Evolutionary conservation across 2,113 vertebrate genomes (phyloP), one percentile per base, ranked within the genome.

Genomic region (Caranx melampygus): DNA sequence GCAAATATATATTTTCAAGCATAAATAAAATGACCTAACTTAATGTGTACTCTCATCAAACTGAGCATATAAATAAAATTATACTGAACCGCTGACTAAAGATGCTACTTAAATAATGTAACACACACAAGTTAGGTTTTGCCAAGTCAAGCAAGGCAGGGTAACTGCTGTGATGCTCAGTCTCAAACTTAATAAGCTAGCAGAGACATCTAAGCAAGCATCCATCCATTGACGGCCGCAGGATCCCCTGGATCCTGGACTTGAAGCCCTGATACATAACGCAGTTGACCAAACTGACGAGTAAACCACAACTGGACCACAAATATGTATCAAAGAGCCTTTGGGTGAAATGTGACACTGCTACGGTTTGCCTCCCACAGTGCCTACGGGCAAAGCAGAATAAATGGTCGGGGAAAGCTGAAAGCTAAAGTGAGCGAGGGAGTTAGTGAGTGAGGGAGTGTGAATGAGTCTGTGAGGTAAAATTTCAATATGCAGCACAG

Each of bases 301-400:
- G 78, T 57, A 51, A 86, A 92, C 92, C 91, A 81, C 91, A 92
- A 87, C 84, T 78, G 78, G 80, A 88, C 92, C 93, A 72, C 93
- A 92, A 72, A 60, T 64, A 78, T 74, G 84, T 68, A 85, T 88
- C 75, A 79, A 71, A 79, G 80, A 59, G 86, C 73, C 80, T 67
- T 72, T 14, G 58, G 81, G 79, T 91, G 94, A 89, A 93, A 94
- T 75, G 44, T 45, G 89, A 94, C 49, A 87, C 93, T 69, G 75
- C 34, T 63, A 68, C 16, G 47, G 75, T 76, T 75, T 47, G 66
- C 88, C 83, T 89, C 82, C 79, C 88, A 88, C 91, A 87, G 75
- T 72, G 86, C 79, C 75, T 63, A 10, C 63, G 84, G 75, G 75
- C 70, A 6, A 83, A 45, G 73, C 75, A 65, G 86, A 79, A 69